Evolutionary conservation across 1,140 invertebrate genomes (phyloP).

Genomic region (Nixonia krombeini): DNA sequence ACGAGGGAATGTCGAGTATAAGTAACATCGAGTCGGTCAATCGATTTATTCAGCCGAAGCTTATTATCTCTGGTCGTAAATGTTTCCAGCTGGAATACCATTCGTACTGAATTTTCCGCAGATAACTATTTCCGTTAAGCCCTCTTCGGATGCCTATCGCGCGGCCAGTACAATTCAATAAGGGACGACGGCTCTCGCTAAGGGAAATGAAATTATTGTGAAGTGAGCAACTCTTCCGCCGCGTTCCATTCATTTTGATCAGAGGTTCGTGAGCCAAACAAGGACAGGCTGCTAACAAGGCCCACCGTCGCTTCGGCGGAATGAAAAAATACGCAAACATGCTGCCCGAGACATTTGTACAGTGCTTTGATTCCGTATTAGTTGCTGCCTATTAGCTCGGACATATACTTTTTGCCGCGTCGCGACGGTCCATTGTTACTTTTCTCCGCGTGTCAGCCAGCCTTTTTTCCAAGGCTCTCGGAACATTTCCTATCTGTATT

Average conservation of each 20-base stretch:
- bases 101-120: conserved; percentile 39
- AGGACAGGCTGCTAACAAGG: conserved; percentile 20
- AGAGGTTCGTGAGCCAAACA: conserved; percentile 18
- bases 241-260: conserved; percentile 5
- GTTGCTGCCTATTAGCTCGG: too few relatives aligned
- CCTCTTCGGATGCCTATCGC: conserved; percentile 33
- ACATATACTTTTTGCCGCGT: too few relatives aligned
- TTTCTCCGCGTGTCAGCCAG: too few relatives aligned
- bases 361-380: too few relatives aligned
- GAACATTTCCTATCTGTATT: too few relatives aligned
- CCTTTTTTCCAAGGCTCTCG: too few relatives aligned
- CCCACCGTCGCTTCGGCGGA: background rate
- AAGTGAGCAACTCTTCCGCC: conserved; percentile 36
- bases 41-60: conserved; percentile 47
- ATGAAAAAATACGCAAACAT: conserved; percentile 7
- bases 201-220: conserved; percentile 26
- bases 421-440: conserved; percentile 17
- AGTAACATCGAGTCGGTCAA: conserved; percentile 44
- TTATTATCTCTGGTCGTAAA: conserved; percentile 49
- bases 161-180: conserved; percentile 42
- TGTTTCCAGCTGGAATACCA: conserved; percentile 35
- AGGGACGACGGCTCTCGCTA: conserved; percentile 11
- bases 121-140: conserved; percentile 48
- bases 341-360: too few relatives aligned
- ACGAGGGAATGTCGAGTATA: conserved; percentile 33